Evolutionary conservation across 1,140 invertebrate species (phyloP), one percentile per base, ranked within the genome.

Genomic region (Calosoma granatense): DNA sequence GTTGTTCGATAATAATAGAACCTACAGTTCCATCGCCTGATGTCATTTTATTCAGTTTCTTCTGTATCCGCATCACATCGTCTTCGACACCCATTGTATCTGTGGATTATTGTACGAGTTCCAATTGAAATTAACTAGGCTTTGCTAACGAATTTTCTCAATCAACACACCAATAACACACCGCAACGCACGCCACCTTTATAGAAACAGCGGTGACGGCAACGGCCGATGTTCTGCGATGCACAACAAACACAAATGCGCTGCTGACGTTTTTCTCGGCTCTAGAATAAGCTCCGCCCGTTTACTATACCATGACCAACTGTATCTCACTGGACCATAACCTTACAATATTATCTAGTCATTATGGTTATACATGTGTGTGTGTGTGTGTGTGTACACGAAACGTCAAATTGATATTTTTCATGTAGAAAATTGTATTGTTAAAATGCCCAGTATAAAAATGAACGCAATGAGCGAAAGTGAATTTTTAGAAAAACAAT

Each of bases 1-100:
- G 51, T 52, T 56, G 58, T 59, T 17, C 22, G 15, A 43, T 30
- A 14, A 43, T 58, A 59, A 59, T 47, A 47, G 17, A 66, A 87
- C 87, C 78, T 81, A 92, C 91, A 73, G 85, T 81, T 68, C 86
- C 89, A 72, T 90, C 87, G 57, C 86, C 85, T 51, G 84, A 83
- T 60, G 89, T 88, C 85, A 96, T 96, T 79, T 95, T 95, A 65
- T 85, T 92, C 59, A 97, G 78, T 75, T 95, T 94, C 75, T 94
- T 94, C 71, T 94, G 91, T 72, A 97, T 93, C 72, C 85, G 85
- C 68, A 94, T 78, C 36, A 97, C 92, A 78, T 97, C 93, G 62
- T 94, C 91, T 76, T 95, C 90, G 21, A 91, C 88, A 69, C 81
- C 90, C 90, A 93, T 94, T 69, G 66, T 20, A 69, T 21, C 19